A percentile compares a stretch with the other conserved stretches of the same genome.
Evolutionary conservation across 1,140 invertebrate genomes (phyloP).

Genomic region (Trichonephila clavipes): DNA sequence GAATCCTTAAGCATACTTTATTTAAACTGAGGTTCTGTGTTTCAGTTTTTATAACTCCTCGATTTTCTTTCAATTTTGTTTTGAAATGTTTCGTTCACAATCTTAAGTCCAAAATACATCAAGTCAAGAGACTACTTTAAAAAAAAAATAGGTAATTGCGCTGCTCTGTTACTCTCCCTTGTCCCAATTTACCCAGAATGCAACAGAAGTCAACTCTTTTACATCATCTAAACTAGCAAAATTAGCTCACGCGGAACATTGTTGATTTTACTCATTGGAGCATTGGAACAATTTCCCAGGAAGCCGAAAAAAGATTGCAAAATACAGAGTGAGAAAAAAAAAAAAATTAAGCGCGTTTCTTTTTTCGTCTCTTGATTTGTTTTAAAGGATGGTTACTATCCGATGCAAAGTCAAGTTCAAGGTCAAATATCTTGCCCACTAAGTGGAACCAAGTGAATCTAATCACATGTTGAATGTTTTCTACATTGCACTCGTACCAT

Average conservation of each 20-base stretch:
- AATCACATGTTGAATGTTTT: neutral
- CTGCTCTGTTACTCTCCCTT: neutral
- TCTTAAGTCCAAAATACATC: no score
- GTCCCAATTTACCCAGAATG: neutral
- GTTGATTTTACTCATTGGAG: constrained; percentile 22
- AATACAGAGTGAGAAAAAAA: neutral
- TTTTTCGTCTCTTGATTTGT: neutral
- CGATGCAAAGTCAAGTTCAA: constrained; percentile 36
- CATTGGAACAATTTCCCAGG: neutral
- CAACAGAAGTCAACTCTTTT: neutral
- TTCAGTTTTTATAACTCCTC: no score
- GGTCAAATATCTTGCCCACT: constrained; percentile 23
- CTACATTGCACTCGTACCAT: no score
- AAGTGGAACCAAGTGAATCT: constrained; percentile 21
- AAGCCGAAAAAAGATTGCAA: neutral
- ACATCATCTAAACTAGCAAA: neutral
- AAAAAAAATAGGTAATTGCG: neutral
- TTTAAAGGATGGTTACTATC: neutral
- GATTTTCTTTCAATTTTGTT: no score
- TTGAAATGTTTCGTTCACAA: no score
- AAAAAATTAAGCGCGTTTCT: neutral
- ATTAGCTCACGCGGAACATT: neutral
- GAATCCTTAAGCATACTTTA: no score
- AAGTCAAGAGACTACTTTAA: no score
- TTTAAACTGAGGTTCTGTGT: no score